These are phyloP conservation scores for Thalpophila matura DNA, from an alignment of 2,888 invertebrate genomes.

Conservation along the genomic window DNA sequence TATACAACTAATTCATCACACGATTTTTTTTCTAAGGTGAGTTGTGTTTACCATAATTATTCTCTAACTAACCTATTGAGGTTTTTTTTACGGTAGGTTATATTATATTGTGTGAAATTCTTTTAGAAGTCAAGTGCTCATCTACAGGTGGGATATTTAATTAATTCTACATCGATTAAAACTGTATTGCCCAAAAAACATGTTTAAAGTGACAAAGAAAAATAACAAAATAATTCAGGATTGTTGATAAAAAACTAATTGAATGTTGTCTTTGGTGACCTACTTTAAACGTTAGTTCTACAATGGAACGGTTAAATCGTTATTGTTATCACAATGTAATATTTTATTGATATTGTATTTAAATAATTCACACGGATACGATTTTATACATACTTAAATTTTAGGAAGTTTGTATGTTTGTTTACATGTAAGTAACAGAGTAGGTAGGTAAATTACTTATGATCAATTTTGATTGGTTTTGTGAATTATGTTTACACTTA, in stretches of 20 bases:
- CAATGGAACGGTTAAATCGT: background rate
- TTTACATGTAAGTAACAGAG: too few species aligned
- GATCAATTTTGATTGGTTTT: too few species aligned
- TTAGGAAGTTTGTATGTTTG: background rate
- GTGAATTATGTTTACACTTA: too few species aligned
- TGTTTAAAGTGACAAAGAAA: background rate
- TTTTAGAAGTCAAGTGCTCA: constrained; percentile 1
- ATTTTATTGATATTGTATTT: constrained; percentile 4
- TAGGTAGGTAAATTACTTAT: too few species aligned
- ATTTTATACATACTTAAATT: background rate
- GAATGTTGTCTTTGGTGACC: constrained; percentile 28
- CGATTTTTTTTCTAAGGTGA: constrained; percentile 53
- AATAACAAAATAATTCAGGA: background rate
- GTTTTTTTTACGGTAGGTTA: too few species aligned
- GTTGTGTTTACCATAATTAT: constrained; percentile 16
- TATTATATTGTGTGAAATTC: too few species aligned
- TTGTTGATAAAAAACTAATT: constrained; percentile 14
- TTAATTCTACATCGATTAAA: background rate
- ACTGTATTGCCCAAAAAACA: background rate
- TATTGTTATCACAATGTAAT: constrained; percentile 14
- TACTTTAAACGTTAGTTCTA: constrained; percentile 31
- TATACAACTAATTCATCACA: constrained; percentile 45
- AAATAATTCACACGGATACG: background rate
- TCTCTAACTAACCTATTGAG: background rate
- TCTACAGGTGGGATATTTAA: background rate